Percentiles rank a stretch among this genome's conserved stretches.
Evolutionary conservation across 2,888 invertebrate species (phyloP).

Genomic region (Notodonta ziczac): DNA sequence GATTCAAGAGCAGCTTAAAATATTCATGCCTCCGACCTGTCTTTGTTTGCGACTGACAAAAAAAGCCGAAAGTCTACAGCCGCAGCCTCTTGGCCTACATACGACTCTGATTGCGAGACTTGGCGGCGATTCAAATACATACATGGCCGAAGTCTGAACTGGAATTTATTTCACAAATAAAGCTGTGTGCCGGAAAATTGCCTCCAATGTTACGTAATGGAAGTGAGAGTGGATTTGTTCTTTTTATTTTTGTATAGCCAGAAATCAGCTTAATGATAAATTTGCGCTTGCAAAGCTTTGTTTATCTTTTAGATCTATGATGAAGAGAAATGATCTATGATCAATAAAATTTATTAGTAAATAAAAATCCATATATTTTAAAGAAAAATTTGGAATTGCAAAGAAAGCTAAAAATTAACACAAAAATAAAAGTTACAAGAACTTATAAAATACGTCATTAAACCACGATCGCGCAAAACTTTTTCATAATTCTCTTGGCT

Average conservation of each 20-base stretch:
- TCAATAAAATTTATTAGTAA: neutral
- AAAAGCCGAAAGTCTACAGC: slow-evolving; percentile 48
- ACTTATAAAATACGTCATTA: neutral
- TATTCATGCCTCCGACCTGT: slow-evolving; percentile 36
- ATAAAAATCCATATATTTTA: neutral
- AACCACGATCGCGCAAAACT: slow-evolving; percentile 4
- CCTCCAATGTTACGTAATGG: slow-evolving; percentile 21
- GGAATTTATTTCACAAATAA: slow-evolving; percentile 53
- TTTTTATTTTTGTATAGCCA: too few relatives aligned
- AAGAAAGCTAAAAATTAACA: neutral
- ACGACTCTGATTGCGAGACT: slow-evolving; percentile 69
- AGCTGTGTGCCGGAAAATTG: slow-evolving; percentile 28
- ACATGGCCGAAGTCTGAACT: slow-evolving; percentile 47
- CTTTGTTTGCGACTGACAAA: slow-evolving; percentile 41
- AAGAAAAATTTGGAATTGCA: too few relatives aligned
- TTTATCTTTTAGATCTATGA: too few relatives aligned
- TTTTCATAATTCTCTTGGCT: slow-evolving; percentile 4
- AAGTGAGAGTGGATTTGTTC: slow-evolving; percentile 2
- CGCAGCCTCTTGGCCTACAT: slow-evolving; percentile 81
- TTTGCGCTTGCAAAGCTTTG: neutral
- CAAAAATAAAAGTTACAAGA: neutral
- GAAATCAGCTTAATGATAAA: neutral
- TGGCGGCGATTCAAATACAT: slow-evolving; percentile 71
- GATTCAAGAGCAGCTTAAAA: slow-evolving; percentile 32
- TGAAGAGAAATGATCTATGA: too few relatives aligned